Base-by-base conservation (phyloP, 92 coral and sea anemone genomes). In the Chrysogorgia sp. region DNA sequence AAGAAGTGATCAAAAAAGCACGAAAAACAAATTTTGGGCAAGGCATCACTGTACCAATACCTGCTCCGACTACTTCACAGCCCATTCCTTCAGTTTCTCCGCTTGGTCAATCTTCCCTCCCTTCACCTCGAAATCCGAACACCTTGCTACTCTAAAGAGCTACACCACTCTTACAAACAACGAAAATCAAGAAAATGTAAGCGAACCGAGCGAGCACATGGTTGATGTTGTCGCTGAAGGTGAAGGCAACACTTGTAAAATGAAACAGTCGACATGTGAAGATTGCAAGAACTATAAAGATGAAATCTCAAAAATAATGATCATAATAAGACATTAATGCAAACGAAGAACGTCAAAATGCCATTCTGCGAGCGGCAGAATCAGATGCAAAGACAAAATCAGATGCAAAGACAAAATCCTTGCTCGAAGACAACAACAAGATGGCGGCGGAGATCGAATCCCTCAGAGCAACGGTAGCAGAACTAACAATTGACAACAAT, bases 361-460 rank as follows among this genome's bases (percentile, higher is more conserved):
- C 59, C 59, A 52, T 17, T 17, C 21, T 23, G 26, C 59, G 59
- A 52, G 59, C 21, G 26, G 59, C 59, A 17, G 59, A 52, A 52
- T 52, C 59, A 52, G 26, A 52, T 25, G 52, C 22, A 35, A 66
- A 35, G 32, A 66, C 35, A 15, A 35, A 41, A 66, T 66, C 25
- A n/a, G n/a, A n/a, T n/a, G 52, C 22, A 35, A 66, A 35, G 32
- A 66, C 35, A 15, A 35, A 41, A 66, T 66, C 25, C 47, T 40
- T 66, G 53, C 10, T 13, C 55, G 32, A 66, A 10, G 74, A 66
- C 41, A 63, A 41, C 26, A 33, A 66, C 25, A 25, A 35, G 35
- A 66, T 66, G 74, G 74, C 74, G 53, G 55, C 74, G 3, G 74
- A 66, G 74, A 66, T 66, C 31, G 55, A 66, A 66, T n/a, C n/a